A percentile compares a stretch with the other conserved stretches of the same genome.
Evolutionary conservation across 2,113 vertebrate genomes (phyloP).

Genomic region (Platichthys flesus): DNA sequence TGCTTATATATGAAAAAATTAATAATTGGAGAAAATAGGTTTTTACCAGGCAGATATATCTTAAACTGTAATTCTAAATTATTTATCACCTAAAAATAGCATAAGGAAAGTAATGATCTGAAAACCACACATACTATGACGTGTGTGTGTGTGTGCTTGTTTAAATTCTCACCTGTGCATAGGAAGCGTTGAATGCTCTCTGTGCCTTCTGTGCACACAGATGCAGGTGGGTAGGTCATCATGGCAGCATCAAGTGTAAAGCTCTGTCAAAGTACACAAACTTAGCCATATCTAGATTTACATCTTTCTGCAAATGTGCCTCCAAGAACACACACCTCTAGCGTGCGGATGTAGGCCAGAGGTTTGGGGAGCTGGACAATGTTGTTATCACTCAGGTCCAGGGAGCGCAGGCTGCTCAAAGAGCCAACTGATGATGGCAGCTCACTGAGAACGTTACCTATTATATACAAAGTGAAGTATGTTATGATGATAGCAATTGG

Average conservation of each 20-base stretch:
- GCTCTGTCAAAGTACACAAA: constrained; percentile 76
- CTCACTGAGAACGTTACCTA: constrained; percentile 88
- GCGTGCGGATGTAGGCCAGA: constrained; percentile 84
- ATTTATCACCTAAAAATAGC: no score
- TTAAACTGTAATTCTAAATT: not conserved
- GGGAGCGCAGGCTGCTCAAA: constrained; percentile 86
- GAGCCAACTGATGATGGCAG: constrained; percentile 81
- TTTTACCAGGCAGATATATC: not conserved
- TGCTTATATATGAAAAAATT: no score
- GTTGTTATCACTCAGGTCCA: constrained; percentile 88
- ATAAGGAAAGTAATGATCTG: no score
- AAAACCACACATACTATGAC: no score
- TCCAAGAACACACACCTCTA: constrained; percentile 83
- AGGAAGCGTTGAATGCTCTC: constrained; percentile 90
- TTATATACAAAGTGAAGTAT: not conserved
- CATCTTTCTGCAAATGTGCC: not conserved
- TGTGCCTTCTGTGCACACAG: constrained; percentile 86
- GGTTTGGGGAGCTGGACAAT: constrained; percentile 83
- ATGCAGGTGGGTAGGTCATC: constrained; percentile 87
- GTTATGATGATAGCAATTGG: no score
- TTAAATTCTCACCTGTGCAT: constrained; percentile 83
- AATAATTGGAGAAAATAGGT: no score
- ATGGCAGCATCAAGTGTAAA: constrained; percentile 85
- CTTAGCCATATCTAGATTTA: not conserved
- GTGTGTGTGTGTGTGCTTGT: not conserved